A percentile compares a stretch with the other conserved stretches of the same genome.
These are phyloP conservation scores for Orientallactaga sibirica DNA, from an alignment of 2,797 vertebrate genomes.

Conservation along the genomic window DNA sequence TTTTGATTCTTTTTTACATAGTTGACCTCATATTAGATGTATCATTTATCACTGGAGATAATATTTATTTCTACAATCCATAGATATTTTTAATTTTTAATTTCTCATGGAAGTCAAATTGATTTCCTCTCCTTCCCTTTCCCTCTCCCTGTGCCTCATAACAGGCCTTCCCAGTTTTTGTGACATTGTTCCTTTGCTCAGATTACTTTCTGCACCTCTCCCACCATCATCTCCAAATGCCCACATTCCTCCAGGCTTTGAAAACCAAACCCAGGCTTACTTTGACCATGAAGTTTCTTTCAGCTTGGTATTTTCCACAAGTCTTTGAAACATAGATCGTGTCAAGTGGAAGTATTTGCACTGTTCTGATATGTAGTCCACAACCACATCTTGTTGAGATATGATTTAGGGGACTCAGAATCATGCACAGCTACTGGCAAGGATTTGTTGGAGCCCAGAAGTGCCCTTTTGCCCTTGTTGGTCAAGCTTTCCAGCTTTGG, in stretches of 20 bases:
- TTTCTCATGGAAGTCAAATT: background rate
- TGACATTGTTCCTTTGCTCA: background rate
- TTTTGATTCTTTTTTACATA: background rate
- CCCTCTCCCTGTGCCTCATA: background rate
- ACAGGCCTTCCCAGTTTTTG: background rate
- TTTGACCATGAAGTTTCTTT: background rate
- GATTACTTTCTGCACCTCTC: background rate
- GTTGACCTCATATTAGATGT: background rate
- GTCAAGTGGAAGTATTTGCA: slow-evolving; percentile 18
- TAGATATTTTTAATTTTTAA: slow-evolving; percentile 6
- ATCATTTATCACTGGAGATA: background rate
- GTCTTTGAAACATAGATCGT: background rate
- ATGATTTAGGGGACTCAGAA: background rate
- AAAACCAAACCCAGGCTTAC: background rate
- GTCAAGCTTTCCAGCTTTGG: background rate
- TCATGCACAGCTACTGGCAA: background rate
- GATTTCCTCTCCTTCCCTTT: background rate
- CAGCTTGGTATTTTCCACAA: slow-evolving; percentile 5
- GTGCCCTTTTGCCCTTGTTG: background rate
- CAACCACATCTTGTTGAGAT: background rate
- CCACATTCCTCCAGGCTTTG: background rate
- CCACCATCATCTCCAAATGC: background rate
- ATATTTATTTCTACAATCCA: background rate
- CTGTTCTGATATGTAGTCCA: background rate
- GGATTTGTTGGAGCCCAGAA: background rate